phyloP scores from a whole-genome alignment of 2,113 vertebrate species.

The Acanthochromis polyacanthus region DNA sequence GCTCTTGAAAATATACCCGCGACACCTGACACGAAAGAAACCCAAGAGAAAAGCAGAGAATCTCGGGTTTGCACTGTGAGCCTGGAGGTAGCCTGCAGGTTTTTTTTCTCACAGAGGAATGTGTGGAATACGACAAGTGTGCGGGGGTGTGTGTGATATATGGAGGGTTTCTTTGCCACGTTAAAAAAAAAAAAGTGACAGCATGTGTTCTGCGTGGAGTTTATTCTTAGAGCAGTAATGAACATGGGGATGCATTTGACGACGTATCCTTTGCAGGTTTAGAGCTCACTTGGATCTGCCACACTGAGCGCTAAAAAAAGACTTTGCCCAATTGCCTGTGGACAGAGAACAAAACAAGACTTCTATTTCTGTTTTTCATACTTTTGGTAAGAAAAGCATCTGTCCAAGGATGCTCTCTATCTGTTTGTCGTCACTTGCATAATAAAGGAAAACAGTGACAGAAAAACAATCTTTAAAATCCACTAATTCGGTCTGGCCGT shows the following conservation, averaged over 20 bases:
- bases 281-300: neutral
- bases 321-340: neutral
- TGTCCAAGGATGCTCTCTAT: neutral
- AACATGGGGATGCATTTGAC: conserved; percentile 3
- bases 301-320: neutral
- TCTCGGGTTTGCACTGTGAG: neutral
- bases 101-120: conserved; percentile 15
- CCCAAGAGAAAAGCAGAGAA: neutral
- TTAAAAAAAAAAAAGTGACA: conserved; percentile 23
- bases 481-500: neutral
- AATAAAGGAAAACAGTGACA: neutral
- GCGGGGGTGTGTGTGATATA: conserved; percentile 6
- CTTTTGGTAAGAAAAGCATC: neutral
- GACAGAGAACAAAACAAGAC: neutral
- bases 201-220: neutral
- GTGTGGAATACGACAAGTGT: conserved; percentile 1
- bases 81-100: conserved; percentile 27
- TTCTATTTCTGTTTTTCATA: neutral
- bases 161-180: conserved; percentile 1
- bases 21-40: conserved; percentile 24
- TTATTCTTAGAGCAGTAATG: conserved; percentile 45
- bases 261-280: conserved; percentile 15
- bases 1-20: conserved; percentile 8
- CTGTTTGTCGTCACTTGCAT: neutral
- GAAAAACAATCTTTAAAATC: conserved; percentile 4